Percentiles rank a stretch among this genome's conserved stretches.
phyloP scores from a whole-genome alignment of 2,888 invertebrate genomes.

The Epicampocera succincta region DNA sequence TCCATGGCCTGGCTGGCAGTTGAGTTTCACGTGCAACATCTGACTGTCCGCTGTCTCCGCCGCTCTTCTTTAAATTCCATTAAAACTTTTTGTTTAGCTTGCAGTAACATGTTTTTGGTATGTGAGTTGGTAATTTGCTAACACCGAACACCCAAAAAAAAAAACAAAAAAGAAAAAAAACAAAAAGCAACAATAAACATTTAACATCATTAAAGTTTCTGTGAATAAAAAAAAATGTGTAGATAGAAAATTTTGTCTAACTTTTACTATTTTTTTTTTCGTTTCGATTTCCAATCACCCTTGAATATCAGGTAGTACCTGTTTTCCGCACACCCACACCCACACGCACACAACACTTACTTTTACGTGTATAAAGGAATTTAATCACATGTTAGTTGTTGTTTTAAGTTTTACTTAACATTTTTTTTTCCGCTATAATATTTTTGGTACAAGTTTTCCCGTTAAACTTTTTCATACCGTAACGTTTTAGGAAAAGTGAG shows the following conservation, averaged over 20 bases:
- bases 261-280: conserved; percentile 22
- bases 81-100: conserved; percentile 64
- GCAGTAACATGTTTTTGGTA: conserved; percentile 55
- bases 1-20: conserved; percentile 29
- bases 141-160: conserved; percentile 42
- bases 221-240: conserved; percentile 1
- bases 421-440: background rate
- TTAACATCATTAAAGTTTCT: conserved; percentile 68
- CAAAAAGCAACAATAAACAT: conserved; percentile 55
- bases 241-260: background rate
- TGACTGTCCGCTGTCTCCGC: conserved; percentile 3
- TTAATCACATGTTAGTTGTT: conserved; percentile 48
- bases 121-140: conserved; percentile 62
- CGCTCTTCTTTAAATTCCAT: conserved; percentile 61
- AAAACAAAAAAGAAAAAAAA: too few relatives aligned
- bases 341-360: conserved; percentile 5
- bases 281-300: conserved; percentile 58
- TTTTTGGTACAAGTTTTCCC: background rate
- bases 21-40: conserved; percentile 7
- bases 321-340: background rate
- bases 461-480: conserved; percentile 30
- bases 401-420: conserved; percentile 20
- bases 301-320: conserved; percentile 34
- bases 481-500: conserved; percentile 34
- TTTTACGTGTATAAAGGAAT: conserved; percentile 14